Evolutionary conservation across 1,140 invertebrate species (phyloP), one percentile per base, ranked within the genome.

Genomic region (Lepidurus couesii): DNA sequence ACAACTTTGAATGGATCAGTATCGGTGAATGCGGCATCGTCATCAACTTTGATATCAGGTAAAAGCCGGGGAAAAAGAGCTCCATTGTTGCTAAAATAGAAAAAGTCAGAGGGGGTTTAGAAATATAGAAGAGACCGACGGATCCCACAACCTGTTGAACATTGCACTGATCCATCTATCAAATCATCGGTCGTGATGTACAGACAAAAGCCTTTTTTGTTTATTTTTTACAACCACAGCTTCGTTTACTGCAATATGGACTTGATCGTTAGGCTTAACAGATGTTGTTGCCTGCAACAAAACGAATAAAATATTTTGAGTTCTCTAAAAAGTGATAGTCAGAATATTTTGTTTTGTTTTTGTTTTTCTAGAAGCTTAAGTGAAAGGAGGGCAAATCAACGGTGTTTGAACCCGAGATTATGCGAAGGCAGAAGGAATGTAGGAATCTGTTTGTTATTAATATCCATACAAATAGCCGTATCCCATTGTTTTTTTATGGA

Each of bases 61-160:
- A 65, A 65, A 21, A 65, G 21, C 34, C 34, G 3, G 53, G 16
- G 8, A 65, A 65, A n/a, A 65, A 65, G 16, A 21, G 53, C 53
- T 65, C 53, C 21, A 65, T 65, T 65, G 53, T 65, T 65, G n/a
- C 13, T 13, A 65, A 13, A 65, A 4, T 21, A 9, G 13, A 7
- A 21, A 21, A 65, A 16, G 13, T 7, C 6, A 16, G 53, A 21
- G 53, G 53, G 13, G 8, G 7, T 0, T 13, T 65, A 7, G 13
- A 65, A 65, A 65, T n/a, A 65, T 65, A 21, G 16, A 16, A 65
- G 53, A 65, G 53, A 65, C 53, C 53, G 53, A 65, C 53, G 21
- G 21, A 65, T 65, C 21, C 53, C 53, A 13, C 21, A 65, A 65
- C 53, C 21, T 65, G 8, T 65, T 16, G 8, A n/a, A n/a, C 53